Conservation (phyloP, 2,888 invertebrate species). For the Lycocerus yunnanus region DNA sequence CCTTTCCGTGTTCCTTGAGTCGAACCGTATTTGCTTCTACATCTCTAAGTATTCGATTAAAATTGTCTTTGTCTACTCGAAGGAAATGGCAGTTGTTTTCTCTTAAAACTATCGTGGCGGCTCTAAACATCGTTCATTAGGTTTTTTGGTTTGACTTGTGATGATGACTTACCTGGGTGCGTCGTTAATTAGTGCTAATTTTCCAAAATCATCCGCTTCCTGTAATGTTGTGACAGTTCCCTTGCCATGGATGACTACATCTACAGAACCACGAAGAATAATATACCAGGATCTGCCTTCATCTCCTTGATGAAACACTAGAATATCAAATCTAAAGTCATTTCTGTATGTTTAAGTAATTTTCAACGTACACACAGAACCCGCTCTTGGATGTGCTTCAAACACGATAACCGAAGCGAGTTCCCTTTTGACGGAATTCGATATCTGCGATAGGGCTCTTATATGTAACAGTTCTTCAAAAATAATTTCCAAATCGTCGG, state of each 20-base stretch:
- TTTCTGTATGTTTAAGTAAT: background rate
- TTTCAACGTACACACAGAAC: slow-evolving; percentile 71
- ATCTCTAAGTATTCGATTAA: slow-evolving; percentile 79
- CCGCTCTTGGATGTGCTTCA: slow-evolving; percentile 77
- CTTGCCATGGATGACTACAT: slow-evolving; percentile 84
- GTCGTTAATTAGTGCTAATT: slow-evolving; percentile 83
- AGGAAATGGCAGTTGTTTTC: slow-evolving; percentile 85
- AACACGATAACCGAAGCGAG: slow-evolving; percentile 78
- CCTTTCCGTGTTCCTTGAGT: slow-evolving; percentile 81
- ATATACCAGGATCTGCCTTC: slow-evolving; percentile 86
- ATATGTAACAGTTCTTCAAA: slow-evolving; percentile 83
- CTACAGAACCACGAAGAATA: slow-evolving; percentile 79
- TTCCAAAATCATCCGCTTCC: slow-evolving; percentile 88
- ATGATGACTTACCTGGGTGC: slow-evolving; percentile 69
- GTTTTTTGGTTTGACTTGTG: background rate
- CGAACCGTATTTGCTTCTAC: slow-evolving; percentile 88
- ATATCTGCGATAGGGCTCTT: slow-evolving; percentile 78
- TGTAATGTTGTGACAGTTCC: slow-evolving; percentile 80
- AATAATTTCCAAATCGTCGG: slow-evolving; percentile 79
- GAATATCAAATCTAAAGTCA: slow-evolving; percentile 37
- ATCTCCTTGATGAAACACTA: slow-evolving; percentile 84
- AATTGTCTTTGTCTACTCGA: slow-evolving; percentile 83
- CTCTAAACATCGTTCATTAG: slow-evolving; percentile 57
- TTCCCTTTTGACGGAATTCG: slow-evolving; percentile 81
- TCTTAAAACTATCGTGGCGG: slow-evolving; percentile 79